Evolutionary conservation across 2,797 vertebrate genomes (phyloP).

Genomic region (Acanthurus lineatus): DNA sequence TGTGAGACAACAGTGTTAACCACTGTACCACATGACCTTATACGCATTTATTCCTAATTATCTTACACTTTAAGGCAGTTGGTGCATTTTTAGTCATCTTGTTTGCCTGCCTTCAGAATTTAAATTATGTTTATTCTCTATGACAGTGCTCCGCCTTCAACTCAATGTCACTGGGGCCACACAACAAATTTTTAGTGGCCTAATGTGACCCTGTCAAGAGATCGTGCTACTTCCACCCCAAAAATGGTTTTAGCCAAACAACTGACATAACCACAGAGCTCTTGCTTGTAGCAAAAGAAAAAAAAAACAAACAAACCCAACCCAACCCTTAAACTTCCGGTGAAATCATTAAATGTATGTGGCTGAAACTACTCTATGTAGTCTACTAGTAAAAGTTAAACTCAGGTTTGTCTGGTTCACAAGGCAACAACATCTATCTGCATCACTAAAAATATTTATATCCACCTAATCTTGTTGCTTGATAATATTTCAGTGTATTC

Average conservation of each 20-base stretch:
- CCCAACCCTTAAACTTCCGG: no score
- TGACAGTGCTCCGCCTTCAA: neutral
- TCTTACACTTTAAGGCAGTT: no score
- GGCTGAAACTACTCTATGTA: neutral
- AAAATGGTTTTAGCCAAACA: neutral
- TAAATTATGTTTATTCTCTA: no score
- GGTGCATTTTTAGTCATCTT: no score
- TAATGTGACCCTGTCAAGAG: neutral
- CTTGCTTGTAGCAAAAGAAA: neutral
- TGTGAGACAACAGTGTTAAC: no score
- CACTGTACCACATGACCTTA: no score
- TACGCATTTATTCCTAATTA: no score
- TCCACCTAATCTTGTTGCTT: neutral
- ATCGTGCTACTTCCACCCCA: neutral
- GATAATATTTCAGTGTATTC: neutral
- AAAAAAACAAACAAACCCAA: no score
- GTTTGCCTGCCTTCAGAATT: no score
- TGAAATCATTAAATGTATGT: neutral
- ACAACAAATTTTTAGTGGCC: neutral
- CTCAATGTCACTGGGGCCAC: neutral
- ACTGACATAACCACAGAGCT: neutral
- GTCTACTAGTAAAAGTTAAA: neutral
- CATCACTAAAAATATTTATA: neutral
- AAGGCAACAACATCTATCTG: neutral
- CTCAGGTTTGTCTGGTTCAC: neutral